Conservation (phyloP, 2,113 vertebrate species). For the Campylomormyrus numenius region DNA sequence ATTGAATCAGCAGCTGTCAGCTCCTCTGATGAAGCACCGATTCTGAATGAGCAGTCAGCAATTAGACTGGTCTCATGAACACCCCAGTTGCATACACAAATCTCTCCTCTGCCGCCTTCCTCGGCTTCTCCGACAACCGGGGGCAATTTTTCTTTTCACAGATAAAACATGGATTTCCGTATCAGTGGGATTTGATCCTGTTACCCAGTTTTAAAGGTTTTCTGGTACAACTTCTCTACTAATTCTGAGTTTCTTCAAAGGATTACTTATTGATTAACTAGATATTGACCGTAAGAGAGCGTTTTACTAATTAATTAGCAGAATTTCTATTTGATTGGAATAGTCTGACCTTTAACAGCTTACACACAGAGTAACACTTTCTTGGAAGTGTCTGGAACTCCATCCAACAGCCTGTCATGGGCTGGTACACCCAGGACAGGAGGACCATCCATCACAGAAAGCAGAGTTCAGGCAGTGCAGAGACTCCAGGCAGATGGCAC, state of each 20-base stretch:
- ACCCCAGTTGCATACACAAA: background rate
- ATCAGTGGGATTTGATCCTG: background rate
- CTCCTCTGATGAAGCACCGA: background rate
- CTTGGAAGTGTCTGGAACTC: background rate
- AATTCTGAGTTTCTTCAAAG: background rate
- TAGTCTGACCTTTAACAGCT: constrained; percentile 11
- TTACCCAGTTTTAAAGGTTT: constrained; percentile 5
- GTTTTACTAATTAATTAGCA: constrained; percentile 12
- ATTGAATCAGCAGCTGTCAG: background rate
- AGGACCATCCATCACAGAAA: background rate
- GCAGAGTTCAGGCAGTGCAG: background rate
- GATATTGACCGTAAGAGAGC: background rate
- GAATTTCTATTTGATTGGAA: constrained; percentile 7
- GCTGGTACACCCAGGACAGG: background rate
- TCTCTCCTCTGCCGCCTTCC: background rate
- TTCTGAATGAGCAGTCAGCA: constrained; percentile 13
- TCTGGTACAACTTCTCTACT: background rate
- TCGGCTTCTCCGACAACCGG: background rate
- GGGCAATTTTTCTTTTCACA: background rate
- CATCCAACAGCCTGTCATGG: background rate
- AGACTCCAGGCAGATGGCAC: background rate
- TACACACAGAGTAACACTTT: background rate
- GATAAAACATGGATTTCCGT: background rate
- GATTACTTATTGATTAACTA: background rate
- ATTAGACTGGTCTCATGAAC: background rate